Evolutionary conservation across 2,888 invertebrate genomes (phyloP).

Genomic region (Scaptomyza reducta): DNA sequence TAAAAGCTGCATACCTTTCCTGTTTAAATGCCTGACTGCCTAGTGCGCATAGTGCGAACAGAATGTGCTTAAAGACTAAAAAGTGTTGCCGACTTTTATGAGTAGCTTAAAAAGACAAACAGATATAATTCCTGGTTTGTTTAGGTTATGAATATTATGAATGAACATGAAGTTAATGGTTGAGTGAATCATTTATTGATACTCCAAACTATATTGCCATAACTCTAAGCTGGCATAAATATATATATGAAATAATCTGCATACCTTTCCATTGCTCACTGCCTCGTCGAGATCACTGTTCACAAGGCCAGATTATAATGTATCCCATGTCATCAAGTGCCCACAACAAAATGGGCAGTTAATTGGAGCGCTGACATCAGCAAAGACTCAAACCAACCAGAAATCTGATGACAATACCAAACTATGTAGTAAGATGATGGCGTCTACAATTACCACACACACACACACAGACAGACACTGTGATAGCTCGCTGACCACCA

Average conservation of each 20-base stretch:
- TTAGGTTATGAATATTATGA: neutral
- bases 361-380: constrained; percentile 73
- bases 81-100: constrained; percentile 63
- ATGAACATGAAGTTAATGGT: neutral
- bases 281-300: neutral
- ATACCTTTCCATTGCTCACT: constrained; percentile 47
- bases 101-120: neutral
- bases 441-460: constrained; percentile 52
- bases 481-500: constrained; percentile 56
- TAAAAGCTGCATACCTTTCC: no score
- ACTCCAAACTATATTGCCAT: neutral
- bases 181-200: neutral
- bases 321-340: constrained; percentile 40
- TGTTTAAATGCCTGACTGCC: constrained; percentile 46
- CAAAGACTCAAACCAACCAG: constrained; percentile 40
- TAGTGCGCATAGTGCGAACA: constrained; percentile 4
- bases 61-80: constrained; percentile 26
- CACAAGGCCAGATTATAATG: neutral
- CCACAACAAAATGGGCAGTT: constrained; percentile 56
- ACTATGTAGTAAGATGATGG: constrained; percentile 29
- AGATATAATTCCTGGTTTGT: no score
- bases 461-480: constrained; percentile 9
- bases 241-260: constrained; percentile 12
- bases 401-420: constrained; percentile 62
- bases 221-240: neutral